Percentiles rank a stretch among this genome's conserved stretches.
These are phyloP conservation scores for Poeciliopsis prolifica DNA, from an alignment of 2,113 vertebrate species.

Conservation along the genomic window DNA sequence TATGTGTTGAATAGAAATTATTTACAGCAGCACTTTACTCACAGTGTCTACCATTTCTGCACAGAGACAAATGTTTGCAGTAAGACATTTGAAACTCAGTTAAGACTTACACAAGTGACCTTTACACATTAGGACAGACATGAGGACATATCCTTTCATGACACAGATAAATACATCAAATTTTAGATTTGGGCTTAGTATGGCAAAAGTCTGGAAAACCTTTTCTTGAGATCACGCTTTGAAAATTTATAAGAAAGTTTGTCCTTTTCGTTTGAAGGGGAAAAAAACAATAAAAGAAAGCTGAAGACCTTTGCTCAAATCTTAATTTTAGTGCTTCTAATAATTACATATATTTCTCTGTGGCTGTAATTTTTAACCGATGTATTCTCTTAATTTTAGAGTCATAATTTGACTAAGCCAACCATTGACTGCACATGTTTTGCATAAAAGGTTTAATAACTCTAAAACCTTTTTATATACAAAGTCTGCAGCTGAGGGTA, in stretches of 20 bases:
- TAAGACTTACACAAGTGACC: constrained; percentile 68
- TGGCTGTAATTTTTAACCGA: neutral
- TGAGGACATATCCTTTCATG: constrained; percentile 9
- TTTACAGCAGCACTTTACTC: neutral
- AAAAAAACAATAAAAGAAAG: neutral
- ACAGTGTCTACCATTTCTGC: constrained; percentile 3
- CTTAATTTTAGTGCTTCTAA: neutral
- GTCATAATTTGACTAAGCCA: neutral
- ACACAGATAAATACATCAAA: neutral
- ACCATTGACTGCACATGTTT: neutral
- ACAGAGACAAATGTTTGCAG: constrained; percentile 44
- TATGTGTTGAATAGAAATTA: neutral
- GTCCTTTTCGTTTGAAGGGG: neutral
- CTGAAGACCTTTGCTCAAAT: neutral
- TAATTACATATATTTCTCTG: neutral
- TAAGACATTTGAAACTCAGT: constrained; percentile 73
- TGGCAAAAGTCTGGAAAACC: neutral
- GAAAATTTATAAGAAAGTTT: neutral
- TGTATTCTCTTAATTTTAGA: neutral
- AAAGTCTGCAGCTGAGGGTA: neutral
- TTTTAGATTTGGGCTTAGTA: neutral
- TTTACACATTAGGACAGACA: constrained; percentile 23
- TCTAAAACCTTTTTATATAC: neutral
- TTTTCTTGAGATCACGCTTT: neutral
- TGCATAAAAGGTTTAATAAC: neutral